These are phyloP conservation scores for Cantharis nigra DNA, from an alignment of 2,888 invertebrate genomes.

Conservation along the genomic window DNA sequence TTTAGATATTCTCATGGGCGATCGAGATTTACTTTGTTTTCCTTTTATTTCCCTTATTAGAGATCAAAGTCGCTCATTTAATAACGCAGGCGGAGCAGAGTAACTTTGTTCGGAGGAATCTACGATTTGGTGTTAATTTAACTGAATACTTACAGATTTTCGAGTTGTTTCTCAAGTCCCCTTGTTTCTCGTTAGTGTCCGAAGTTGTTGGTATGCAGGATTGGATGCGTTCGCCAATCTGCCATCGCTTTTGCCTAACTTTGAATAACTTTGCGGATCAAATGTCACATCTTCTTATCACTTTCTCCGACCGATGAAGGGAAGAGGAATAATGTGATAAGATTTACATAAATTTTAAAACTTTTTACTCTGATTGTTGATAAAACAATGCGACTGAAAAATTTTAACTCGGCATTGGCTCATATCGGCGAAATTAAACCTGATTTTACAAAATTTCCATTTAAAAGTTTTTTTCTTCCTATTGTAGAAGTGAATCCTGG, in stretches of 20 bases:
- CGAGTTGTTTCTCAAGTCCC: neutral
- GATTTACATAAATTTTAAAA: neutral
- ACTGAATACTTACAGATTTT: neutral
- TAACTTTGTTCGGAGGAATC: neutral
- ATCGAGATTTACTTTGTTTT: constrained; percentile 9
- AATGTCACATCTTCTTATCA: constrained; percentile 30
- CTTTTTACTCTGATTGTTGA: neutral
- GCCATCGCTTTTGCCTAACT: constrained; percentile 38
- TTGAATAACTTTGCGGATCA: constrained; percentile 40
- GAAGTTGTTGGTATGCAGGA: constrained; percentile 39
- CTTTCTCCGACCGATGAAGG: neutral
- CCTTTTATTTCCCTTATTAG: neutral
- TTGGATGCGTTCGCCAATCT: constrained; percentile 41
- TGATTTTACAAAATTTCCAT: neutral
- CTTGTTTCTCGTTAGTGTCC: constrained; percentile 28
- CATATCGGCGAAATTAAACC: neutral
- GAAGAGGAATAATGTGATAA: neutral
- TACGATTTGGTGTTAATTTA: neutral
- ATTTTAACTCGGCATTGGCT: neutral
- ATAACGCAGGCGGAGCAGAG: neutral
- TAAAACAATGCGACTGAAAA: neutral
- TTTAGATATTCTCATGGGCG: constrained; percentile 10
- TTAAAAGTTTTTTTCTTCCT: neutral
- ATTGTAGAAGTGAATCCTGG: neutral
- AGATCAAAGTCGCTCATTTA: neutral